Evolutionary conservation across 2,113 vertebrate species (phyloP).

Genomic region (Etia nguti): DNA sequence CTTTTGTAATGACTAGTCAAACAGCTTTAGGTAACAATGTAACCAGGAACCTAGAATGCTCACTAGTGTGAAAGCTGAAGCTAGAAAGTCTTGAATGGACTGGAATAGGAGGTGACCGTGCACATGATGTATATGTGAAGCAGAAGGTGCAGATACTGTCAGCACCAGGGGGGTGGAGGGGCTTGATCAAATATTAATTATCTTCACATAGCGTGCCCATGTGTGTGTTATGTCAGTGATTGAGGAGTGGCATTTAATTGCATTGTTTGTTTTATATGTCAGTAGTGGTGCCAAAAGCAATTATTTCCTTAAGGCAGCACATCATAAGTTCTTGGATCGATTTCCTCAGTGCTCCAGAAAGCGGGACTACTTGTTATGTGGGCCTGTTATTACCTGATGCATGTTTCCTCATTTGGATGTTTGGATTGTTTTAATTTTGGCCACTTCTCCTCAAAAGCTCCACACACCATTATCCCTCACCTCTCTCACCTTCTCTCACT

Average conservation of each 20-base stretch:
- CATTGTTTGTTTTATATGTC: background rate
- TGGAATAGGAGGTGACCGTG: background rate
- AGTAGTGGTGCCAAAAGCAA: background rate
- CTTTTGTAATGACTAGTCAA: background rate
- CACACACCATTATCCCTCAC: background rate
- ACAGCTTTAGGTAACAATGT: background rate
- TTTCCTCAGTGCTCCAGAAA: background rate
- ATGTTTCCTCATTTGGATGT: background rate
- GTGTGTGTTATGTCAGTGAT: background rate
- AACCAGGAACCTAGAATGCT: background rate
- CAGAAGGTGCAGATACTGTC: background rate
- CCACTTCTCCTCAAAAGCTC: background rate
- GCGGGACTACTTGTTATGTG: background rate
- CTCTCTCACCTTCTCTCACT: background rate
- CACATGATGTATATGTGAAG: background rate
- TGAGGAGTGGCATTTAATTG: background rate
- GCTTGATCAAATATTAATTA: background rate
- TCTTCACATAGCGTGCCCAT: background rate
- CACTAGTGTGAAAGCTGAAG: background rate
- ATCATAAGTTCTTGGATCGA: background rate
- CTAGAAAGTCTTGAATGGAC: background rate
- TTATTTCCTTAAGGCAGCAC: background rate
- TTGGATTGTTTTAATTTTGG: background rate
- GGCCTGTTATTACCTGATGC: background rate
- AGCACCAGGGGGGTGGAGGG: background rate